phyloP scores from a whole-genome alignment of 2,888 invertebrate genomes.

The Elysia crispata region DNA sequence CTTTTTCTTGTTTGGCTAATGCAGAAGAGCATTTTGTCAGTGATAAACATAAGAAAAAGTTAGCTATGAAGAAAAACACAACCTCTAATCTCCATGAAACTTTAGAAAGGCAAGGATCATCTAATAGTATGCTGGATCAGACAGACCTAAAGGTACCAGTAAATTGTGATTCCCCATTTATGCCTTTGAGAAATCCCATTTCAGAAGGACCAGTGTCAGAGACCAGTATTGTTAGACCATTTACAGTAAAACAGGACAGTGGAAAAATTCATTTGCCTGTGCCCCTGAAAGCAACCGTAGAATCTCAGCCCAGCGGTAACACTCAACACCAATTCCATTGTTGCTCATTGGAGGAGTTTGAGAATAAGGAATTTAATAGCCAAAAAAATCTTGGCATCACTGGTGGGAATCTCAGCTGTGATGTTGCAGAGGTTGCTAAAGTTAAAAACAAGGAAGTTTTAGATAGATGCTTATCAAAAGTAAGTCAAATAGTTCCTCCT shows the following conservation, averaged over 20 bases:
- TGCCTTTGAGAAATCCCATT: background rate
- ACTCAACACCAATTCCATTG: no score
- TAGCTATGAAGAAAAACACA: background rate
- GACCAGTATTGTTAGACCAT: background rate
- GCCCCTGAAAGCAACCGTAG: no score
- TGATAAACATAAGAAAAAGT: constrained; percentile 56
- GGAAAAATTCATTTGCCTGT: background rate
- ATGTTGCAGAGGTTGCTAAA: background rate
- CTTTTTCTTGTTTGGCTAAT: constrained; percentile 55
- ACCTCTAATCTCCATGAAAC: background rate
- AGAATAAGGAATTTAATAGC: no score
- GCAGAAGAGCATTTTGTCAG: constrained; percentile 58
- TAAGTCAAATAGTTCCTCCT: no score
- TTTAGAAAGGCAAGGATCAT: background rate
- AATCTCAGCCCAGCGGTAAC: no score
- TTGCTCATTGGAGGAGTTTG: no score
- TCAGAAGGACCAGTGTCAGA: background rate
- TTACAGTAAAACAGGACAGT: background rate
- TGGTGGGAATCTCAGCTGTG: no score
- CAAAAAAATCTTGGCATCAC: no score
- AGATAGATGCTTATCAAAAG: no score
- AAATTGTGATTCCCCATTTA: background rate
- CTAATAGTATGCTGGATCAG: no score
- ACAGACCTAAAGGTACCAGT: constrained; percentile 13
- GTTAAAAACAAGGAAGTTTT: constrained; percentile 11